Conservation (phyloP, 2,888 invertebrate species). For the Drosophila trichaetosa region DNA sequence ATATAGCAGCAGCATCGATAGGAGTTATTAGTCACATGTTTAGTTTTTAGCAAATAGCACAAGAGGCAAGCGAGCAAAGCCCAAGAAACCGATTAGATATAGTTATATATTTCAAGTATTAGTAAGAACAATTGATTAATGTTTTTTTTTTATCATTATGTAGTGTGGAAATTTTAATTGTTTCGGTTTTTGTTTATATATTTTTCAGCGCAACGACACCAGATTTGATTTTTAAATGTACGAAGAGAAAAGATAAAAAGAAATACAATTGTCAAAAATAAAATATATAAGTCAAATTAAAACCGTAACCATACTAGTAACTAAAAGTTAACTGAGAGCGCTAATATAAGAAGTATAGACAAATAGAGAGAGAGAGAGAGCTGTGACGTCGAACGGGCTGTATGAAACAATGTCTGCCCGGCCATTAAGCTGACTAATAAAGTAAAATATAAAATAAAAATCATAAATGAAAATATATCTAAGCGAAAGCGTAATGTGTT, state of each 20-base stretch:
- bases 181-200: conserved; percentile 20
- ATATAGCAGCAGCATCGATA: conserved; percentile 42
- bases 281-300: conserved; percentile 69
- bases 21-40: conserved; percentile 69
- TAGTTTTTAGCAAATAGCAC: conserved; percentile 47
- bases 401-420: conserved; percentile 51
- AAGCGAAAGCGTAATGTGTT: conserved; percentile 64
- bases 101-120: conserved; percentile 31
- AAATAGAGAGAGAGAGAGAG: conserved; percentile 40
- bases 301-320: conserved; percentile 73
- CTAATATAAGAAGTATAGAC: conserved; percentile 36
- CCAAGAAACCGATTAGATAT: conserved; percentile 50
- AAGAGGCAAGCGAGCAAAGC: conserved; percentile 78
- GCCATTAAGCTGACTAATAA: conserved; percentile 62
- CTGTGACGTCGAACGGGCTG: conserved; percentile 49
- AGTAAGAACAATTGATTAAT: conserved; percentile 54
- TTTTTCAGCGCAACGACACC: conserved; percentile 83
- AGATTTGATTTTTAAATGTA: conserved; percentile 65
- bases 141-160: conserved; percentile 38
- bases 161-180: conserved; percentile 49
- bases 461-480: conserved; percentile 44
- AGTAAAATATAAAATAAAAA: conserved; percentile 34
- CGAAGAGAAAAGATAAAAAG: conserved; percentile 79
- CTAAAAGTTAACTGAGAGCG: conserved; percentile 53
- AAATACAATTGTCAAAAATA: conserved; percentile 81